These are phyloP conservation scores for Aptenodytes forsteri DNA, from an alignment of 2,113 vertebrate genomes.

Conservation along the genomic window DNA sequence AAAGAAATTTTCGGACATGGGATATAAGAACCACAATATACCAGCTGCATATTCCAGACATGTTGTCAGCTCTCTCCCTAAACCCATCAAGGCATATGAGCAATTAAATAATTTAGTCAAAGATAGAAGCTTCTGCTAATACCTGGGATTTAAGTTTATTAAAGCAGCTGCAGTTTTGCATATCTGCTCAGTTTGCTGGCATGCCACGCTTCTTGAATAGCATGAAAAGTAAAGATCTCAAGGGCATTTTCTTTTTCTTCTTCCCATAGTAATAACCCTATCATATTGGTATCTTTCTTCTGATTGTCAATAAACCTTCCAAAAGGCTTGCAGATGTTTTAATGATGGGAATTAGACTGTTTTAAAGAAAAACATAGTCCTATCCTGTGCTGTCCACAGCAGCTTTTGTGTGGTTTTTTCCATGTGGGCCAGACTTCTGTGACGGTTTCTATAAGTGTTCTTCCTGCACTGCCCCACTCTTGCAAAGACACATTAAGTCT, in stretches of 20 bases:
- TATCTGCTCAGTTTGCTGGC: not conserved
- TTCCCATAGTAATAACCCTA: not conserved
- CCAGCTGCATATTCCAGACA: not conserved
- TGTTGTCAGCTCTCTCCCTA: not conserved
- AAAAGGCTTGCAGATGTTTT: not conserved
- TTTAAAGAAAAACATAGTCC: not conserved
- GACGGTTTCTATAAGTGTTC: not conserved
- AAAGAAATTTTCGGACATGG: not conserved
- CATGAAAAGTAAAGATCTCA: not conserved
- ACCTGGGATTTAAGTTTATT: not conserved
- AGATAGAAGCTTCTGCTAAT: not conserved
- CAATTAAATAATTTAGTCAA: conserved; percentile 7
- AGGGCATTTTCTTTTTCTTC: not conserved
- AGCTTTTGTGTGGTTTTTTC: not conserved
- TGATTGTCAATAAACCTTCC: not conserved
- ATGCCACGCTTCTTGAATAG: not conserved
- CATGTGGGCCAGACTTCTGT: rapidly evolving
- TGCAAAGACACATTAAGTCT: not conserved
- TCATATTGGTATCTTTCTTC: not conserved
- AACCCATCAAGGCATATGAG: not conserved
- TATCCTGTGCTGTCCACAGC: not conserved
- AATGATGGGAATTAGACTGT: not conserved
- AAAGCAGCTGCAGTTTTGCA: not conserved
- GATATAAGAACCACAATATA: not conserved
- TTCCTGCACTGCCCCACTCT: not conserved